Evolutionary conservation across 1,140 invertebrate genomes (phyloP).

Genomic region (Brachionus plicatilis): DNA sequence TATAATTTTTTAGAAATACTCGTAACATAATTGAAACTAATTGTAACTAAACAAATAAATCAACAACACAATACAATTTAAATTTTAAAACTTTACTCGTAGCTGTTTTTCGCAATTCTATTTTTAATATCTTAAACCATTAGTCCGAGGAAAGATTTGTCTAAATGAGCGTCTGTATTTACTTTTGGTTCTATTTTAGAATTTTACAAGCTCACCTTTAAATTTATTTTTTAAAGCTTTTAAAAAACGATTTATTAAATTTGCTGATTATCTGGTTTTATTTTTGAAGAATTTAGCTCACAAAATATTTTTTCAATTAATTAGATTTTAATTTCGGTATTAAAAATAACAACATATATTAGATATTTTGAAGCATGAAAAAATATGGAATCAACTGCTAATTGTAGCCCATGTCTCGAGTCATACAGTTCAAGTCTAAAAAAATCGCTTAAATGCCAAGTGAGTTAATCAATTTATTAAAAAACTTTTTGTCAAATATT

Average conservation of each 20-base stretch:
- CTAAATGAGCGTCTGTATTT: neutral
- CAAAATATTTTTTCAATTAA: neutral
- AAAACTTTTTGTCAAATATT: neutral
- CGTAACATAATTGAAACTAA: neutral
- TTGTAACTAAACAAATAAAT: slow-evolving; percentile 10
- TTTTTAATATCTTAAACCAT: neutral
- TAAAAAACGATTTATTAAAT: neutral
- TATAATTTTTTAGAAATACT: neutral
- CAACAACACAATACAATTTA: neutral
- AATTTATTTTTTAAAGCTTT: neutral
- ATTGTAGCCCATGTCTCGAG: neutral
- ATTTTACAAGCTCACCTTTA: neutral
- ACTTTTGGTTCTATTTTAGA: neutral
- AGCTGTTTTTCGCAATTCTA: neutral
- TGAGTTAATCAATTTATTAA: neutral
- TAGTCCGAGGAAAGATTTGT: neutral
- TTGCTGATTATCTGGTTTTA: neutral
- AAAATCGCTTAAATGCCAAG: neutral
- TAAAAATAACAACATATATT: neutral
- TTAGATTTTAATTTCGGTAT: no score
- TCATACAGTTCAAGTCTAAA: neutral
- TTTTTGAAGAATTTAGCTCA: neutral
- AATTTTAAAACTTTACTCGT: neutral
- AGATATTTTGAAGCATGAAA: neutral
- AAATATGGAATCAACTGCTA: neutral